Evolutionary conservation across 2,797 vertebrate species (phyloP), one percentile per base, ranked within the genome.

Genomic region (Acestrorhynchus altus): DNA sequence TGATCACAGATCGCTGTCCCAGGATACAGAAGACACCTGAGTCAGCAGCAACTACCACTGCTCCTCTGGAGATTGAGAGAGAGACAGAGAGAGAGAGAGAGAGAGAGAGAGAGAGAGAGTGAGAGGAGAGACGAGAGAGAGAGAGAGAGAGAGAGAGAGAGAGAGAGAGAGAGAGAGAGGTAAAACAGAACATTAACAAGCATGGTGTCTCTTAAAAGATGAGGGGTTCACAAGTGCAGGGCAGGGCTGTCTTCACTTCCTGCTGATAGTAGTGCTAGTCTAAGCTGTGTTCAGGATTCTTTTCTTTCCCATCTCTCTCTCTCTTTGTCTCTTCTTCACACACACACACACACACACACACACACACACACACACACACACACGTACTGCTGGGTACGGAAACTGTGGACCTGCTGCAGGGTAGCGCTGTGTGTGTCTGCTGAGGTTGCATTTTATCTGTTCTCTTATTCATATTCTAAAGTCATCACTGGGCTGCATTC

Each of bases 401-500:
- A n/a, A 49, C 16, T 11, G 44, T 13, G 24, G 13, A 28, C n/a
- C 24, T 61, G 42, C 64, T 63, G 74, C 74, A 72, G 67, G 44
- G 72, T 40, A 31, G 67, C 40, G 26, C 63, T 66, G 16, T 47
- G 13, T 52, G 77, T 60, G 13, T 60, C 40, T 71, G 80, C 74
- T 82, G 77, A 78, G 51, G 60, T 44, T 11, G 76, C 73, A 49
- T 59, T 79, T 81, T 66, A 31, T 76, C 42, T 69, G 18, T 72
- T 56, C 31, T 42, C 73, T 69, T 16, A 65, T 80, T 70, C 35
- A 71, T 65, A 80, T 83, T 77, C 51, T 71, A 71, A 77, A 80
- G 72, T 40, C 60, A 60, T 31, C 61, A 28, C 74, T 57, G 59
- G 74, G 54, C 56, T 49, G 46, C 26, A 47, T 73, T 77, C 39